These are phyloP conservation scores for Latrodectus hesperus DNA, from an alignment of 2,888 invertebrate species.

Conservation along the genomic window DNA sequence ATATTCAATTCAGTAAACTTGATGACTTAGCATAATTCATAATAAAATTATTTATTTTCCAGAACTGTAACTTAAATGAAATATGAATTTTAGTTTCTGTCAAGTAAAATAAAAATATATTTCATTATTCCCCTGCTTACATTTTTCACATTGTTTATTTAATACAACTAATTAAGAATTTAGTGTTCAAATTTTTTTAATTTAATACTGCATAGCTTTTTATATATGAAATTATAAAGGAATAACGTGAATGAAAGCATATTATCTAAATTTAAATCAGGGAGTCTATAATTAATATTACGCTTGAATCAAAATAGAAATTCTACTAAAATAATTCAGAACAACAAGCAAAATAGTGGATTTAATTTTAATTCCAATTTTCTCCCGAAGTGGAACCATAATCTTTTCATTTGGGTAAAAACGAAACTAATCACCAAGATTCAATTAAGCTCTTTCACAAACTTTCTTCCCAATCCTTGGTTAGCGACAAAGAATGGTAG, in stretches of 20 bases:
- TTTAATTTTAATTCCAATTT: too few species aligned
- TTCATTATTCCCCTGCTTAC: background rate
- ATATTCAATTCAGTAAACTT: too few species aligned
- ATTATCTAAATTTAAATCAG: background rate
- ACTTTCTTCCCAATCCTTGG: background rate
- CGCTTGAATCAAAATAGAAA: background rate
- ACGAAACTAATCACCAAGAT: constrained; percentile 8
- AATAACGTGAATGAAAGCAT: background rate
- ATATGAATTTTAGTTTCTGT: background rate
- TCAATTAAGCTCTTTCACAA: constrained; percentile 18
- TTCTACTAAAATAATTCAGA: background rate
- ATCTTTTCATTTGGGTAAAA: background rate
- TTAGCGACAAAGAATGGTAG: background rate
- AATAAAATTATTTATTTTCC: too few species aligned
- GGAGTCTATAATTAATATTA: background rate
- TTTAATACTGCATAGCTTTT: background rate
- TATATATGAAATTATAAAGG: background rate
- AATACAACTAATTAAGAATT: background rate
- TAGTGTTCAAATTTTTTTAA: background rate
- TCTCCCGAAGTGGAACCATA: background rate
- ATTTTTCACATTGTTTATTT: background rate
- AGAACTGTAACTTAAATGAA: too few species aligned
- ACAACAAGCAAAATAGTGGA: background rate
- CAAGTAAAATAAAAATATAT: background rate
- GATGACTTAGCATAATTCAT: too few species aligned